A percentile compares a stretch with the other conserved stretches of the same genome.
phyloP scores from a whole-genome alignment of 2,888 invertebrate species.

The Bugula neritina region DNA sequence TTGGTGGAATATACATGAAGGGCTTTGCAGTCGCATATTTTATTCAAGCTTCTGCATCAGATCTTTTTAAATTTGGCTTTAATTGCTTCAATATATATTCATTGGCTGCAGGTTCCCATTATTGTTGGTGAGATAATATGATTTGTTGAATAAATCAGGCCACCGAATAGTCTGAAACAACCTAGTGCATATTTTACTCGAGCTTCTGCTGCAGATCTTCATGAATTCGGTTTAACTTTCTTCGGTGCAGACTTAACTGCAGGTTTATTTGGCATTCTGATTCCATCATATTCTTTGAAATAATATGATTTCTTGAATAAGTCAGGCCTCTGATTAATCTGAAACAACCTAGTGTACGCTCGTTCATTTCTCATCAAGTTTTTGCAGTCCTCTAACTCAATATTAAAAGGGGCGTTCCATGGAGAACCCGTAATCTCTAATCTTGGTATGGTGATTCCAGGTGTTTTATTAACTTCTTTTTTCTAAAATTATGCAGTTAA shows the following conservation, averaged over 20 bases:
- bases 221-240: not conserved
- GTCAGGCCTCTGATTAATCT: slow-evolving; percentile 3
- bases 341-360: slow-evolving; percentile 3
- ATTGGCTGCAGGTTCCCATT: too few species aligned
- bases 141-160: too few species aligned
- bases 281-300: slow-evolving; percentile 6
- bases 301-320: not conserved
- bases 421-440: slow-evolving; percentile 12
- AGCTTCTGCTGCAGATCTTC: not conserved
- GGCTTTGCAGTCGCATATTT: not conserved
- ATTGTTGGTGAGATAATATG: too few species aligned
- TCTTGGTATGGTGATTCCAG: not conserved
- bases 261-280: not conserved
- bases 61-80: too few species aligned
- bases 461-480: not conserved
- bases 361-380: slow-evolving; percentile 18
- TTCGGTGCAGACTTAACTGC: too few species aligned
- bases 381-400: slow-evolving; percentile 17
- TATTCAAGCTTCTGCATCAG: too few species aligned
- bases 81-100: too few species aligned
- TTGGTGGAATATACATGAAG: slow-evolving; percentile 5
- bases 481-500: not conserved
- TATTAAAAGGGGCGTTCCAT: not conserved
- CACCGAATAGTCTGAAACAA: too few species aligned
- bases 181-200: too few species aligned